Percentiles rank a stretch among this genome's conserved stretches.
These are phyloP conservation scores for Arctia plantaginis DNA, from an alignment of 2,888 invertebrate species.

Conservation along the genomic window DNA sequence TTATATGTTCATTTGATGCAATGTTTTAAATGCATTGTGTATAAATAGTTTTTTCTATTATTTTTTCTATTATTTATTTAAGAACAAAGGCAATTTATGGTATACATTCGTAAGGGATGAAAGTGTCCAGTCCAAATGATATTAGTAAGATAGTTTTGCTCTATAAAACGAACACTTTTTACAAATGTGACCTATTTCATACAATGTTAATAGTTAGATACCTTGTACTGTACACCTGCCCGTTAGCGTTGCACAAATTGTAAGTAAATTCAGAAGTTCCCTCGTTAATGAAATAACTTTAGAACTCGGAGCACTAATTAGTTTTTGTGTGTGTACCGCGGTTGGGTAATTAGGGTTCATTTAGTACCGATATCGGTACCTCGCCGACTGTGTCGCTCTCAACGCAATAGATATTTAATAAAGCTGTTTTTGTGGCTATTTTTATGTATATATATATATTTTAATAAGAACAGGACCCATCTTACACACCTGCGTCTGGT, in stretches of 20 bases:
- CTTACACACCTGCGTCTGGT: too few relatives aligned
- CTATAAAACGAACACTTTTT: neutral
- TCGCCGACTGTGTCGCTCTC: neutral
- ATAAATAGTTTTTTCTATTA: too few relatives aligned
- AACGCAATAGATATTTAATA: neutral
- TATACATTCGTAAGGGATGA: neutral
- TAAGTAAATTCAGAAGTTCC: neutral
- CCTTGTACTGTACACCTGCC: neutral
- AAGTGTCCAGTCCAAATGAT: neutral
- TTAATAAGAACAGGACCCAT: too few relatives aligned
- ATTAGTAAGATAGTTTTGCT: neutral
- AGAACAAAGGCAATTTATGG: neutral
- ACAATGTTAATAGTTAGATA: neutral
- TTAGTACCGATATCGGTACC: neutral
- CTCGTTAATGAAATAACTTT: neutral
- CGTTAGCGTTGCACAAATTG: neutral
- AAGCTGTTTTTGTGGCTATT: neutral
- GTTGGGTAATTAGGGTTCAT: neutral
- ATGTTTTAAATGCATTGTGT: too few relatives aligned
- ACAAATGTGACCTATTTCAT: neutral
- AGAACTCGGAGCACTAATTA: neutral
- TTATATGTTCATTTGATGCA: neutral
- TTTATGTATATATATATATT: too few relatives aligned
- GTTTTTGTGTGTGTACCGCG: neutral
- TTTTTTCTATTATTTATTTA: neutral